phyloP scores from a whole-genome alignment of 2,113 vertebrate genomes.

The Mustela lutreola region DNA sequence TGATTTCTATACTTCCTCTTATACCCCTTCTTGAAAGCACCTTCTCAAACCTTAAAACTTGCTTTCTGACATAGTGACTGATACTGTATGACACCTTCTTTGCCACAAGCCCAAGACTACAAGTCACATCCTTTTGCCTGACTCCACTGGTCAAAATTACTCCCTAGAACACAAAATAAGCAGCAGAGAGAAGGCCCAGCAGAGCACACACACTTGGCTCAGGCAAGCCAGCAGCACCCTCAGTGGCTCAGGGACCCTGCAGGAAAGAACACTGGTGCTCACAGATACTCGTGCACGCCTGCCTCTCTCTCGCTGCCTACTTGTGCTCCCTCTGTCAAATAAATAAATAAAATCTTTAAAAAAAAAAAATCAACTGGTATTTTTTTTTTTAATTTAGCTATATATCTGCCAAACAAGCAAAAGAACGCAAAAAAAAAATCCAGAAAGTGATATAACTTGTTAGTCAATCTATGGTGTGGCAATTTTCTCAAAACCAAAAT shows the following conservation, averaged over 20 bases:
- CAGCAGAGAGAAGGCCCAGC: neutral
- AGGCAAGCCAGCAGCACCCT: neutral
- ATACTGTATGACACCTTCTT: neutral
- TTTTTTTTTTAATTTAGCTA: neutral
- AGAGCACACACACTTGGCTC: neutral
- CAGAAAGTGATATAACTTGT: neutral
- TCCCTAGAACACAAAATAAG: conserved; percentile 53
- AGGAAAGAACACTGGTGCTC: neutral
- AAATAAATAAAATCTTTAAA: too few relatives aligned
- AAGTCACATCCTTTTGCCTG: conserved; percentile 18
- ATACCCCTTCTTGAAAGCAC: neutral
- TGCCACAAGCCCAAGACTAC: neutral
- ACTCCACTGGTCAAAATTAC: neutral
- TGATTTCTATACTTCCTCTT: conserved; percentile 9
- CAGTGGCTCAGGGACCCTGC: neutral
- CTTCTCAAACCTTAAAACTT: too few relatives aligned
- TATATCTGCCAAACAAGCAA: neutral
- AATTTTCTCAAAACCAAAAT: conserved; percentile 55
- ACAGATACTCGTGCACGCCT: neutral
- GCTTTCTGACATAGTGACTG: neutral
- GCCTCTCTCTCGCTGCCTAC: neutral
- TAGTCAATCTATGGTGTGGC: neutral
- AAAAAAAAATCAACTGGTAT: too few relatives aligned
- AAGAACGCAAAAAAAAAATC: neutral
- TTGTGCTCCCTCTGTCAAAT: too few relatives aligned